These are phyloP conservation scores for Anoncus sp. DNA, from an alignment of 2,888 invertebrate species.

Conservation along the genomic window DNA sequence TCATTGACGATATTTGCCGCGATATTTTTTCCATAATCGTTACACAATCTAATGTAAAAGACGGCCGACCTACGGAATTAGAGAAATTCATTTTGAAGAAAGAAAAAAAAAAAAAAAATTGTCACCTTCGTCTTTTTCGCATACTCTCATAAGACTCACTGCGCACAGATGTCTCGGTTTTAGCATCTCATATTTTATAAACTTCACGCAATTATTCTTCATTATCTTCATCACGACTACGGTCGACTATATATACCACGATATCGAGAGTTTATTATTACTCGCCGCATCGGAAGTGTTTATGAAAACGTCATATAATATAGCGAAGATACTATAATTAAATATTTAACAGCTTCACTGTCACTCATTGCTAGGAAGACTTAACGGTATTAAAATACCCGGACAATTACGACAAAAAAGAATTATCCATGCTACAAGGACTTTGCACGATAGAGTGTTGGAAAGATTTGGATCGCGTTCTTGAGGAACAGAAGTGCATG, in stretches of 20 bases:
- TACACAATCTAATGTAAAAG: not conserved
- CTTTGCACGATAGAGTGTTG: too few relatives aligned
- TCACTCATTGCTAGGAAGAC: not conserved
- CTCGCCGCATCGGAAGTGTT: slow-evolving; percentile 2
- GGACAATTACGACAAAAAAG: too few relatives aligned
- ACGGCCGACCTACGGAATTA: not conserved
- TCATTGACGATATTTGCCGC: not conserved
- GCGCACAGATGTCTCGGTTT: not conserved
- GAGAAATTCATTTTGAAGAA: not conserved
- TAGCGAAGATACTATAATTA: slow-evolving; percentile 12
- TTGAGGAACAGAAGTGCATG: too few relatives aligned
- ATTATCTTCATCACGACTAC: slow-evolving; percentile 24
- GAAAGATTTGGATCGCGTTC: too few relatives aligned
- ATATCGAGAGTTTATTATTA: slow-evolving; percentile 3
- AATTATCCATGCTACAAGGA: too few relatives aligned
- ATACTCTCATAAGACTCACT: not conserved
- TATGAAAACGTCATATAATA: slow-evolving; percentile 29
- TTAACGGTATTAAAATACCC: not conserved
- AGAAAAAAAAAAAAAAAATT: slow-evolving; percentile 1
- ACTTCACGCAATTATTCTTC: slow-evolving; percentile 6
- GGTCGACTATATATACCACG: not conserved
- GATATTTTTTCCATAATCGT: slow-evolving; percentile 9
- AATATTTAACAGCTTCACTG: not conserved
- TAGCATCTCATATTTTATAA: not conserved
- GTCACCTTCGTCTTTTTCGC: not conserved